Percentiles rank a stretch among this genome's conserved stretches.
Evolutionary conservation across 2,797 vertebrate species (phyloP).

Genomic region (Scolopax bukidnonensis): DNA sequence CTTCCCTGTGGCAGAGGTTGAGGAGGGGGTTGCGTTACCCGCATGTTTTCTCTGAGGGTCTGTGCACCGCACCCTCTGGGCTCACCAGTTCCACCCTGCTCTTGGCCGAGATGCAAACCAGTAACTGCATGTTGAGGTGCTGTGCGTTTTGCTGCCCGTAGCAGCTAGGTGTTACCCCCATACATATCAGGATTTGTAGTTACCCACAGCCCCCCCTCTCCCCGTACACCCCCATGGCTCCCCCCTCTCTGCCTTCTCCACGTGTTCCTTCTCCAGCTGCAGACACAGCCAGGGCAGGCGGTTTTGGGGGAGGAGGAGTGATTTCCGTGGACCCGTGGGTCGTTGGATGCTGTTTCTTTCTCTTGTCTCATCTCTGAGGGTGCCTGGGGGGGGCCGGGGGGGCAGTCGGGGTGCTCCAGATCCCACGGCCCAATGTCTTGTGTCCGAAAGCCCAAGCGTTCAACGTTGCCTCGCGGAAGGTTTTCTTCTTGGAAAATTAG

Average conservation of each 20-base stretch:
- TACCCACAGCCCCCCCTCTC: neutral
- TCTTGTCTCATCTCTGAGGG: neutral
- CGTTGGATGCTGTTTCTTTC: neutral
- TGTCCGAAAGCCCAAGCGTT: neutral
- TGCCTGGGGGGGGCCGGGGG: neutral
- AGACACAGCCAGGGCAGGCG: neutral
- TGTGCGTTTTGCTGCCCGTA: slow-evolving; percentile 23
- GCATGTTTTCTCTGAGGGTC: slow-evolving; percentile 60
- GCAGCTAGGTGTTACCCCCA: slow-evolving; percentile 8
- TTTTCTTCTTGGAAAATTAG: slow-evolving; percentile 72
- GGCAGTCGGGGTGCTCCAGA: neutral
- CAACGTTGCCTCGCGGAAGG: slow-evolving; percentile 35
- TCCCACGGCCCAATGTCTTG: neutral
- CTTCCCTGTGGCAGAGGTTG: slow-evolving; percentile 26
- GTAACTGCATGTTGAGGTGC: slow-evolving; percentile 59
- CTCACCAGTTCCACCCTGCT: neutral
- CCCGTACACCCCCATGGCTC: neutral
- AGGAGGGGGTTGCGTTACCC: slow-evolving; percentile 35
- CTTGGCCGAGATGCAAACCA: neutral
- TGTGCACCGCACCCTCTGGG: slow-evolving; percentile 24
- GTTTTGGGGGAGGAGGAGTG: neutral
- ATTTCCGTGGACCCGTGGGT: neutral
- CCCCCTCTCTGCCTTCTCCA: slow-evolving; percentile 14
- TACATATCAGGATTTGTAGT: slow-evolving; percentile 4
- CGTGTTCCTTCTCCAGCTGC: neutral